Base-by-base conservation (phyloP, 2,888 invertebrate genomes). In the Fabriciana adippe region DNA sequence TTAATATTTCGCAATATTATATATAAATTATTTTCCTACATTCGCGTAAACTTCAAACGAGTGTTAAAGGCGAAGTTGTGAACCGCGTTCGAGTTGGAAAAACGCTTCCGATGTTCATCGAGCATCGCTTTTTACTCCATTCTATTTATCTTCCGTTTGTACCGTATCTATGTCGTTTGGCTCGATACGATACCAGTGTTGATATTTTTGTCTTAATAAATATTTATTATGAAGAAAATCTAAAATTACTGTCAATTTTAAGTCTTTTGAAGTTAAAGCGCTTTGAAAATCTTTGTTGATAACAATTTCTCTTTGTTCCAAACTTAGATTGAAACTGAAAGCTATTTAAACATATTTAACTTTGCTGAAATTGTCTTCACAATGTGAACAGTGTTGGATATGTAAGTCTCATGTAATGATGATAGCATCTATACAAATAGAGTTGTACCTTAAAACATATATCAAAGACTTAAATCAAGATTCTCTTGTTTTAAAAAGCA, bases 41-140 rank as follows among this genome's bases (percentile, higher is more conserved):
- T 76, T 50, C 56, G 31, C 55, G 54, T 64, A 72, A 75, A 77
- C 78, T 77, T 79, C 68, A 71, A 76, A 76, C 78, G 79, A 77
- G 79, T 80, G 82, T 82, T 83, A 79, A 74, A 75, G 79, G 72
- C 77, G 80, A 87, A 88, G 83, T 88, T 88, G 76, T 75, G 79
- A 82, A 80, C 83, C 81, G 75, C 79, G 72, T 71, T 68, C 68
- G 66, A 79, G 80, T 83, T 83, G 79, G 81, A 79, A 83, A 88
- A 87, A 87, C 85, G 84, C 80, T 87, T 88, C 81, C 82, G 77
- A 79, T 88, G 86, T 86, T 81, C 81, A 61, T 69, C 74, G 76
- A 50, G 74, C 72, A 76, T 61, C 55, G 66, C 35, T 35, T 86
- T 85, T 81, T 83, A 78, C 76, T 76, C 73, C 72, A 74, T 78